Evolutionary conservation across 1,140 invertebrate species (phyloP).

Genomic region (Eumeta japonica): DNA sequence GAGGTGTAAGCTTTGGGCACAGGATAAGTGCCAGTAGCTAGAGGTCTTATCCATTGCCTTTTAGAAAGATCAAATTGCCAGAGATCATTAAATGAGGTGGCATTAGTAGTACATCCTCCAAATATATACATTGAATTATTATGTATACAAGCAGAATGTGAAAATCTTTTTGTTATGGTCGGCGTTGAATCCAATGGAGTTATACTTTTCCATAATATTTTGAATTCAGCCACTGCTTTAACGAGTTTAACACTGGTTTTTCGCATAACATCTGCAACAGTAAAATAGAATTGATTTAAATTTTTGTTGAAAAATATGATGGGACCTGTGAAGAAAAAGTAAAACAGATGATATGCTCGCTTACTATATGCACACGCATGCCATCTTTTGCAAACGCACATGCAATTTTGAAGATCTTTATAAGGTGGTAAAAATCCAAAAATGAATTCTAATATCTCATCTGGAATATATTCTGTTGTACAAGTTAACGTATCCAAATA

Average conservation of each 20-base stretch:
- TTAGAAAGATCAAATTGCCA: constrained; percentile 89
- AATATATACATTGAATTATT: constrained; percentile 91
- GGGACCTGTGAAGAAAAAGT: no score
- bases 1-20: constrained; percentile 94
- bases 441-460: constrained; percentile 92
- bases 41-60: constrained; percentile 77
- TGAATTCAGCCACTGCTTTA: constrained; percentile 67
- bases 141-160: constrained; percentile 84
- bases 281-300: constrained; percentile 10
- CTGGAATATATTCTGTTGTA: constrained; percentile 76
- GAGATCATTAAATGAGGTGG: constrained; percentile 95
- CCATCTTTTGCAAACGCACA: constrained; percentile 84
- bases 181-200: constrained; percentile 58
- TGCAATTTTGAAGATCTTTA: constrained; percentile 82
- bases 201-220: constrained; percentile 67
- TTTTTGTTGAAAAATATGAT: constrained; percentile 2
- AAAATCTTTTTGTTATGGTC: constrained; percentile 85
- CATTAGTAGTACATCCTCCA: constrained; percentile 91
- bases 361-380: constrained; percentile 77
- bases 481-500: no score
- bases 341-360: constrained; percentile 27
- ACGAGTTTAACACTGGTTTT: constrained; percentile 67
- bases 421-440: constrained; percentile 86
- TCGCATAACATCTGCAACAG: constrained; percentile 69
- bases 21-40: constrained; percentile 86